Conservation (phyloP, 2,113 vertebrate species). For the Chloebia gouldiae region DNA sequence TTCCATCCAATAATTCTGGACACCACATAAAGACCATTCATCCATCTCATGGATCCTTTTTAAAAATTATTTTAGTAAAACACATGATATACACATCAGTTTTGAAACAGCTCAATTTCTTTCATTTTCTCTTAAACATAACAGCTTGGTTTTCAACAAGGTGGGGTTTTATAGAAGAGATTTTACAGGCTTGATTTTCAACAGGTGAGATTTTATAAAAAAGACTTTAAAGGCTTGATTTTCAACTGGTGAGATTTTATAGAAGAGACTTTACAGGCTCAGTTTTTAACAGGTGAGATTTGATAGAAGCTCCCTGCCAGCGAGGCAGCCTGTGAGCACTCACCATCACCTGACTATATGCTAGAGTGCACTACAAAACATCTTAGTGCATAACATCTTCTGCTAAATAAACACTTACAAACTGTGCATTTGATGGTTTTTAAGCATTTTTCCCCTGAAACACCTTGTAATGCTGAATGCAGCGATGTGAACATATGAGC, state of each 20-base stretch:
- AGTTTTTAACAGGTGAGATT: neutral
- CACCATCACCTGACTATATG: neutral
- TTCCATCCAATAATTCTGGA: neutral
- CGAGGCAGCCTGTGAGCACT: neutral
- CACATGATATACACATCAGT: neutral
- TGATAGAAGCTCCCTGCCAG: neutral
- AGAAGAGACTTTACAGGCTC: neutral
- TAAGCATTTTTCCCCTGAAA: neutral
- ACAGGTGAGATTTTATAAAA: neutral
- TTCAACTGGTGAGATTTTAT: neutral
- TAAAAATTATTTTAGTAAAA: neutral
- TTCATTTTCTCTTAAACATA: neutral
- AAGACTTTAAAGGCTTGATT: neutral
- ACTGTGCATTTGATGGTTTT: neutral
- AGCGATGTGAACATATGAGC: conserved; percentile 1
- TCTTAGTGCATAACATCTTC: neutral
- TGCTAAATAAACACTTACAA: conserved; percentile 1
- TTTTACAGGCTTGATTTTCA: neutral
- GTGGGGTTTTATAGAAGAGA: neutral
- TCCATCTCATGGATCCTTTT: neutral
- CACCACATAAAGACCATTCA: neutral
- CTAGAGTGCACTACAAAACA: neutral
- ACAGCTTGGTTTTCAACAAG: neutral
- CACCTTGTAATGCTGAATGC: neutral
- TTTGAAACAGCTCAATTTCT: neutral